These are phyloP conservation scores for Mesocentrotus franciscanus DNA, from an alignment of 53 echinoderm and acorn worm genomes.

Conservation along the genomic window DNA sequence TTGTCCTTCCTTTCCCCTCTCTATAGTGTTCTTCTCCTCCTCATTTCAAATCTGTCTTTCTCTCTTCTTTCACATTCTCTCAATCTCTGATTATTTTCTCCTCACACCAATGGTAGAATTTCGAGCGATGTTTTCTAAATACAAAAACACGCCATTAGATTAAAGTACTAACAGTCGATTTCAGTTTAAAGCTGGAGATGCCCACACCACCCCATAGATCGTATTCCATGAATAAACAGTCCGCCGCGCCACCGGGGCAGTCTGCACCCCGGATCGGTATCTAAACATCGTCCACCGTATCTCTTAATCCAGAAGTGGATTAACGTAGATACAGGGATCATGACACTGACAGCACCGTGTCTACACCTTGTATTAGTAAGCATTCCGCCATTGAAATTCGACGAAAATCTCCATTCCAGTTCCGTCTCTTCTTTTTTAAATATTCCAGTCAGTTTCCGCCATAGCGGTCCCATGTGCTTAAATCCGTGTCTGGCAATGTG, in stretches of 20 bases:
- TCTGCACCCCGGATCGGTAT: neutral
- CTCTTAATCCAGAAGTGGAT: constrained; percentile 7
- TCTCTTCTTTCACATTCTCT: neutral
- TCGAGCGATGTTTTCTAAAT: neutral
- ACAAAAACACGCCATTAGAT: neutral
- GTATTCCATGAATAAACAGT: neutral
- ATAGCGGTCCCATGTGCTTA: constrained; percentile 5
- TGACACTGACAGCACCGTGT: neutral
- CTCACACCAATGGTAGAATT: neutral
- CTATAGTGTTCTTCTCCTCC: no score
- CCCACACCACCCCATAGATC: neutral
- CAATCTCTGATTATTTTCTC: neutral
- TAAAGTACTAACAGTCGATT: neutral
- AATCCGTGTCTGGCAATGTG: constrained; percentile 36
- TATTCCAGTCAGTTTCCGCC: neutral
- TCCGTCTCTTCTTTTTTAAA: neutral
- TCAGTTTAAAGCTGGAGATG: neutral
- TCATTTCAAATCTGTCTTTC: no score
- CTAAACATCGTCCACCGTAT: neutral
- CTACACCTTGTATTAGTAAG: constrained; percentile 5
- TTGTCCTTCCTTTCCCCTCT: no score
- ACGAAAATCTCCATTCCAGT: neutral
- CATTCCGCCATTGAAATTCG: neutral
- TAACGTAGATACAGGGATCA: neutral
- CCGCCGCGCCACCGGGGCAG: neutral